Base-by-base conservation (phyloP, 2,797 vertebrate species). In the Lagorchestes hirsutus region DNA sequence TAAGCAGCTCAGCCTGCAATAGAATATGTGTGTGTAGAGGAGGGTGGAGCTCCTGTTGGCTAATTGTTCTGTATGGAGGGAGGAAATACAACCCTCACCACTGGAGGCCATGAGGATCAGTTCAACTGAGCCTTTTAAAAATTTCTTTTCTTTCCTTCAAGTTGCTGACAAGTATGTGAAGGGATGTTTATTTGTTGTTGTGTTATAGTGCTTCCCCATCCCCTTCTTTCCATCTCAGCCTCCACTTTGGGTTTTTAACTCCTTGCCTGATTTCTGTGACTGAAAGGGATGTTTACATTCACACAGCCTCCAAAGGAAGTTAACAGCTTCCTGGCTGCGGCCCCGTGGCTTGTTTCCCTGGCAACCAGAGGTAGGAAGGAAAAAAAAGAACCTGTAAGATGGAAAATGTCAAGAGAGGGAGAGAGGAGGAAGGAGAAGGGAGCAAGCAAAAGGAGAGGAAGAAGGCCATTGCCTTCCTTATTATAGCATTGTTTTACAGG, bases 301-400 rank as follows among this genome's bases (percentile, higher is more conserved):
- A 56, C 97, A 97, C 98, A 97, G 98, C 98, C 99, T 98, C 98
- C 97, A 98, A 98, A 99, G 99, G 98, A 98, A 98, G 98, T 97
- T 97, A 97, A 98, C 97, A 96, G 98, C 98, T 99, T 98, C 98
- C 98, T 98, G 98, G 98, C 98, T 98, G 98, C 96, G 97, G 98
- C 98, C 98, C 98, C 97, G 95, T 96, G 27, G 95, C 97, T 96
- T 94, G 99, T 99, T 99, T 98, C 99, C 99, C 98, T 99, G 99
- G 99, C 98, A 99, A 99, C 99, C 95, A 97, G 94, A 91, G 98
- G 98, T 98, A 98, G 98, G 98, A 98, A 82, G 74, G 56, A 24
- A 82, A 98, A 98, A 98, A 97, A 98, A 99, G 98, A 99, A 98
- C 98, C 99, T 99, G 99, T 99, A 99, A 99, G 99, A 99, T 99